Evolutionary conservation across 2,113 vertebrate species (phyloP).

Genomic region (Bubo blakistoni): DNA sequence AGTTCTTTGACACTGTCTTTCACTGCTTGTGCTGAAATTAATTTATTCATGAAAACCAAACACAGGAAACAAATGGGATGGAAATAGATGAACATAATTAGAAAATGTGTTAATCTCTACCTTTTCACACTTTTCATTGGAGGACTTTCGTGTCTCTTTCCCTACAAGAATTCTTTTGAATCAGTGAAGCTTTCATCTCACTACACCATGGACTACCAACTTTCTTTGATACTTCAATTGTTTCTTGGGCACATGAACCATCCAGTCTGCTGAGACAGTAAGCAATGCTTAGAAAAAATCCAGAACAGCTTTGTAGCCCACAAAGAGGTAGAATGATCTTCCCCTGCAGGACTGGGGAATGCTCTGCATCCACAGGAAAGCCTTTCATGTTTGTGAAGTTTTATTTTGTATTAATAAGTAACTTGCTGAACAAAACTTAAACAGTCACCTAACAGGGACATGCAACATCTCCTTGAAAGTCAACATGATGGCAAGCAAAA

Average conservation of each 20-base stretch:
- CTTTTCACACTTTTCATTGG: neutral
- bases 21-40: neutral
- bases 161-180: neutral
- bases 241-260: neutral
- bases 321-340: neutral
- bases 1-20: neutral
- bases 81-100: neutral
- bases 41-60: neutral
- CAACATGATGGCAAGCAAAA: neutral
- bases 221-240: neutral
- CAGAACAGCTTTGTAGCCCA: neutral
- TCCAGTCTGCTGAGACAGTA: neutral
- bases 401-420: neutral
- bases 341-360: neutral
- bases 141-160: neutral
- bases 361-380: neutral
- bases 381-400: neutral
- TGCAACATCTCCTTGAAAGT: neutral
- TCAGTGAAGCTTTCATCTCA: neutral
- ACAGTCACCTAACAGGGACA: neutral
- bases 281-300: neutral
- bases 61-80: neutral
- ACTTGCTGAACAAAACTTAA: neutral
- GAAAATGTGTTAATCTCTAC: neutral
- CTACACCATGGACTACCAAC: accelerated